Conservation (phyloP, 2,113 vertebrate genomes). For the Maccullochella peelii region DNA sequence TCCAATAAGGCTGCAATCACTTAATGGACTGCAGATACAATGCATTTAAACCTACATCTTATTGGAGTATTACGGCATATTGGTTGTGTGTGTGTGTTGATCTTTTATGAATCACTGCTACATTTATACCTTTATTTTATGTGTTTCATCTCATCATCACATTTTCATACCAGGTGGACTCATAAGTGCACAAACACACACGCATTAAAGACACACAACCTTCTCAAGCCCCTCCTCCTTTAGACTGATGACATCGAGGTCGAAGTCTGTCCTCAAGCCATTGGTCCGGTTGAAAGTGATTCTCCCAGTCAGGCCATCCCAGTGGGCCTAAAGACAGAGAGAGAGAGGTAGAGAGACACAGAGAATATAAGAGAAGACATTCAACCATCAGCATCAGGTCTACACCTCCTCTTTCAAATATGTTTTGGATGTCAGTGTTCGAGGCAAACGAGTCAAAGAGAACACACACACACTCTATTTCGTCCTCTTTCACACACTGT, state of each 20-base stretch:
- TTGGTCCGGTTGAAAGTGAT: slow-evolving; percentile 99
- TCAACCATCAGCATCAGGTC: slow-evolving; percentile 33
- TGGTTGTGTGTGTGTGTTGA: not conserved
- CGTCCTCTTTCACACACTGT: slow-evolving; percentile 11
- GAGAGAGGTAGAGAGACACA: slow-evolving; percentile 32
- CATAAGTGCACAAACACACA: slow-evolving; percentile 6
- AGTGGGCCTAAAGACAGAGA: slow-evolving; percentile 88
- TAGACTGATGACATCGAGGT: slow-evolving; percentile 98
- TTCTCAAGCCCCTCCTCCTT: slow-evolving; percentile 98
- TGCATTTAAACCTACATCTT: not conserved
- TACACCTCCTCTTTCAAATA: not conserved
- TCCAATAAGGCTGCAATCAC: not conserved
- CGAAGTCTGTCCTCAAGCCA: slow-evolving; percentile 97
- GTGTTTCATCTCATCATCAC: not conserved
- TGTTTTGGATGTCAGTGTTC: slow-evolving; percentile 27
- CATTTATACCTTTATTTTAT: not conserved
- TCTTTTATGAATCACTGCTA: not conserved
- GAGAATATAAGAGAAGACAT: slow-evolving; percentile 65
- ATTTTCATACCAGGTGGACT: not conserved
- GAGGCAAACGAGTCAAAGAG: slow-evolving; percentile 11
- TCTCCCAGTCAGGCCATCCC: slow-evolving; percentile 98
- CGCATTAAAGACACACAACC: slow-evolving; percentile 72
- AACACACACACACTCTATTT: not conserved
- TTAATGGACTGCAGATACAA: not conserved
- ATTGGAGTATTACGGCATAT: not conserved